A percentile compares a stretch with the other conserved stretches of the same genome.
Conservation (phyloP, 2,888 invertebrate genomes). For the Margaritifera margaritifera region DNA sequence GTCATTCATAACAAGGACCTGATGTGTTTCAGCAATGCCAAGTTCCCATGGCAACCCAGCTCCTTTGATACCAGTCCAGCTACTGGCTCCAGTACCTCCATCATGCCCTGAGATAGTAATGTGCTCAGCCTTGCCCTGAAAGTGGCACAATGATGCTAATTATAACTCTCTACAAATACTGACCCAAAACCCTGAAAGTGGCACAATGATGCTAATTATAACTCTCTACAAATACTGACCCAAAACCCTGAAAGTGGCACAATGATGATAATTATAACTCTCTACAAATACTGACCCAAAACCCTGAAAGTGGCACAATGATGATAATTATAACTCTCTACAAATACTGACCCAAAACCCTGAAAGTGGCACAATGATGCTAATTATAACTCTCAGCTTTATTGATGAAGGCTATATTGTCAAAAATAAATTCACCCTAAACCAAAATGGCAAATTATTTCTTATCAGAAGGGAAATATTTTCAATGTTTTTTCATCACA, state of each 20-base stretch:
- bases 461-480: background rate
- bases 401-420: too few species aligned
- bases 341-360: constrained; percentile 75
- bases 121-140: constrained; percentile 95
- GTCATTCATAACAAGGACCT: constrained; percentile 93
- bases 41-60: constrained; percentile 99
- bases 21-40: constrained; percentile 98
- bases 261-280: too few species aligned
- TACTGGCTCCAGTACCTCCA: constrained; percentile 98
- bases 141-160: background rate
- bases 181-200: constrained; percentile 77
- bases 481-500: background rate
- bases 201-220: background rate
- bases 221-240: too few species aligned
- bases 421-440: background rate
- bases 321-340: too few species aligned
- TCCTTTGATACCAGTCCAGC: constrained; percentile 98
- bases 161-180: too few species aligned
- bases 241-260: constrained; percentile 77
- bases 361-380: constrained; percentile 61
- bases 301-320: constrained; percentile 77
- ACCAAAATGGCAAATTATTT: constrained; percentile 1
- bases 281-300: too few species aligned
- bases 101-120: constrained; percentile 99
- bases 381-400: too few species aligned